phyloP scores from a whole-genome alignment of 2,797 vertebrate species.

The Xenops minutus region DNA sequence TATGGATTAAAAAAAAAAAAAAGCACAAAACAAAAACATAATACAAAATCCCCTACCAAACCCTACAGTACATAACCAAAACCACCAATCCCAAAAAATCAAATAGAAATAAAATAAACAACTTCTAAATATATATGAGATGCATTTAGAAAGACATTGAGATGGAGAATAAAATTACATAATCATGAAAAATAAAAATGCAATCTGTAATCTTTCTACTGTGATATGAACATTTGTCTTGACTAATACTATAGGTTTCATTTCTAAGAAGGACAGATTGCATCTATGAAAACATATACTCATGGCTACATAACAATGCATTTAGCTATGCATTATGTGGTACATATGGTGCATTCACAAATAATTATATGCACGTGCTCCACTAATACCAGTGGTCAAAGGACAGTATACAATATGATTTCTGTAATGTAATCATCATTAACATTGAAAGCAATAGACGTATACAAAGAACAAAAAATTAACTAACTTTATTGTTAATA shows the following conservation, averaged over 20 bases:
- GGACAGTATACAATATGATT: background rate
- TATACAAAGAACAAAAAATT: background rate
- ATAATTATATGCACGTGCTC: background rate
- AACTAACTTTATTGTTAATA: background rate
- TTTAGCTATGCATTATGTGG: background rate
- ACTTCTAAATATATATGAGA: background rate
- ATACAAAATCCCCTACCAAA: background rate
- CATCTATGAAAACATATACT: background rate
- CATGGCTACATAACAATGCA: background rate
- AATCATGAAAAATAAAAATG: background rate
- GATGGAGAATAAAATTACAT: background rate
- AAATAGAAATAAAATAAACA: background rate
- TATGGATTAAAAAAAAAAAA: background rate
- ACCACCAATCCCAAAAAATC: fast-evolving
- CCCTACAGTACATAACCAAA: background rate
- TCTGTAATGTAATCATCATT: background rate
- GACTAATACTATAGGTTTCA: background rate
- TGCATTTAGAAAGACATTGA: background rate
- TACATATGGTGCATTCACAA: background rate
- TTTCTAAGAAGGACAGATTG: background rate
- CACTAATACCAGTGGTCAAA: background rate
- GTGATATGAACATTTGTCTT: background rate
- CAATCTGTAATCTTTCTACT: background rate
- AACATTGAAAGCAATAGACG: background rate
- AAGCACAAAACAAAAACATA: background rate